Base-by-base conservation (phyloP, 2,113 vertebrate species). In the Silurus glanis region DNA sequence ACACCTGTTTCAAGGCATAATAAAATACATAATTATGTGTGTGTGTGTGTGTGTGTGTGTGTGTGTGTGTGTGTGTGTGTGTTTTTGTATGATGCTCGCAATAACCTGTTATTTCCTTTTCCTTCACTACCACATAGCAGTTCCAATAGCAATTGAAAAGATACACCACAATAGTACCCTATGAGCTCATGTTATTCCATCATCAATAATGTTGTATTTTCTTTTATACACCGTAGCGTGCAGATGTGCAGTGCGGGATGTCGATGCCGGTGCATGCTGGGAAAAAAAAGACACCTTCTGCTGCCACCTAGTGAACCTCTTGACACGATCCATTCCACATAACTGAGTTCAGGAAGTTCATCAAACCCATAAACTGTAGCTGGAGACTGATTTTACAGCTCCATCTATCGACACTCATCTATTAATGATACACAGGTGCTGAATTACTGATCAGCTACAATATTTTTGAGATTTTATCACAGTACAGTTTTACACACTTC, bases 271-370 rank as follows among this genome's bases (percentile, higher is more conserved):
- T 23, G 19, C 45, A 49, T 2, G 9, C 71, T 49, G 37, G 37
- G 37, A 37, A 45, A 45, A 16, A 74, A 75, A 78, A 53, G 4
- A 13, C 1, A 28, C 75, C n/a, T 9, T 78, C 75, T 56, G 75
- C 75, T 76, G 74, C 74, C 74, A 76, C 23, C 74, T 76, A 53
- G 49, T n/a, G 74, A n/a, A 25, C 74, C n/a, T 53, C 3, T 55
- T 25, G 6, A 53, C 9, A 55, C 23, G 21, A 10, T 76, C 49
- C 16, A 3, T 25, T 23, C 53, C 74, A 76, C 6, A 49, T 72
- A 47, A 72, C 45, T 10, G 69, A 72, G 45, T 72, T 72, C 49
- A 55, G 53, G n/a, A 53, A 51, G 47, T 75, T 14, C 74, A 53
- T 53, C 47, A 53, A 1, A 5, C 6, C 1, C 21, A 53, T 53